Percentiles rank a stretch among this genome's conserved stretches.
Evolutionary conservation across 2,113 vertebrate species (phyloP).

Genomic region (Onychostruthus taczanowskii): DNA sequence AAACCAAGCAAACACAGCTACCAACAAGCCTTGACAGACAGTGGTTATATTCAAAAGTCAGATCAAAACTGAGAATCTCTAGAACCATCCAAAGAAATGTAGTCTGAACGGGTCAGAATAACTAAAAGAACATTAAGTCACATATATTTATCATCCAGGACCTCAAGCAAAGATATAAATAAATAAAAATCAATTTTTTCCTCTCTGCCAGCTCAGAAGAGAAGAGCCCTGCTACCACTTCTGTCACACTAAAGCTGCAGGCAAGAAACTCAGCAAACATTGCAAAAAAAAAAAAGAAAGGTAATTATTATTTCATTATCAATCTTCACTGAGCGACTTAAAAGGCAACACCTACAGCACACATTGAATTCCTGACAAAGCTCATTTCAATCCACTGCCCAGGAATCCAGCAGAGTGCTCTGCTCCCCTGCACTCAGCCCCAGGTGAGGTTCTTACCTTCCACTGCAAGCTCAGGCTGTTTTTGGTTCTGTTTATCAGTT

Average conservation of each 20-base stretch:
- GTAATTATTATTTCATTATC: background rate
- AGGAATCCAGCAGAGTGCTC: background rate
- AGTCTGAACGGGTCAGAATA: background rate
- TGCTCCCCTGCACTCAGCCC: background rate
- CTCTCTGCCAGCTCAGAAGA: background rate
- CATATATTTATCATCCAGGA: background rate
- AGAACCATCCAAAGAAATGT: background rate
- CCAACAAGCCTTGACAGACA: background rate
- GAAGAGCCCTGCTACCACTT: background rate
- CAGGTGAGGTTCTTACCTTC: constrained; percentile 68
- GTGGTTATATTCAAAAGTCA: background rate
- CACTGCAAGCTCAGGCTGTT: constrained; percentile 80
- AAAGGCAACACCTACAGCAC: background rate
- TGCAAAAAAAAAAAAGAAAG: background rate
- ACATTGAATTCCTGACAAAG: background rate
- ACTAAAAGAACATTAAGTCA: background rate
- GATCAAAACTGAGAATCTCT: background rate
- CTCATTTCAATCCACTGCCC: background rate
- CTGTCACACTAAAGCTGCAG: background rate
- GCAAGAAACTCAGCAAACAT: background rate
- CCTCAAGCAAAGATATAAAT: background rate
- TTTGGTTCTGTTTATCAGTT: constrained; percentile 73
- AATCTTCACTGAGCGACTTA: background rate
- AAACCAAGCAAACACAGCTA: background rate
- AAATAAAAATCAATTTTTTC: background rate